phyloP scores from a whole-genome alignment of 1,140 invertebrate species.

The Anthonomus grandis region DNA sequence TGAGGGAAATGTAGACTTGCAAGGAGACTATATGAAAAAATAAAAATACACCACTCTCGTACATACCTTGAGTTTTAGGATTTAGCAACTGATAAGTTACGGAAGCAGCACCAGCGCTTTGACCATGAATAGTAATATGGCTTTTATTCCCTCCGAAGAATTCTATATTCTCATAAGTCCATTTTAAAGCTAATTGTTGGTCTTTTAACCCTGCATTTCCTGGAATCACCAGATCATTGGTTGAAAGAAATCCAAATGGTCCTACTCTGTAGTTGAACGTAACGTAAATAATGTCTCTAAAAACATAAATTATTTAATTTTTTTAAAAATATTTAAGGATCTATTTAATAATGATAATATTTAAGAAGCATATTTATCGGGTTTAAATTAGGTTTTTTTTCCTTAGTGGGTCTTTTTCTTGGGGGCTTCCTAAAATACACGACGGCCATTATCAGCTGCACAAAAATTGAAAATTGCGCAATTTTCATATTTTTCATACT shows the following conservation, averaged over 20 bases:
- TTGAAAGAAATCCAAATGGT: conserved; percentile 25
- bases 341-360: too few relatives aligned
- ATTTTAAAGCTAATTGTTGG: conserved; percentile 24
- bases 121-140: conserved; percentile 21
- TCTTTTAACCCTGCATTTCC: conserved; percentile 29
- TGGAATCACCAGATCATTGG: conserved; percentile 20
- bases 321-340: too few relatives aligned
- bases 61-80: conserved; percentile 5
- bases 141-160: conserved; percentile 21
- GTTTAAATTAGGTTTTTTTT: too few relatives aligned
- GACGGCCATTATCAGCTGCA: too few relatives aligned
- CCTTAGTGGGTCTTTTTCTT: too few relatives aligned
- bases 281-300: conserved; percentile 51
- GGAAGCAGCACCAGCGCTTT: conserved; percentile 28
- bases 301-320: too few relatives aligned
- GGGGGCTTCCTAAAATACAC: too few relatives aligned
- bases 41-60: not conserved
- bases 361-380: too few relatives aligned
- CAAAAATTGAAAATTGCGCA: too few relatives aligned
- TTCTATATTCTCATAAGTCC: conserved; percentile 24
- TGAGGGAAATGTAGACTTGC: not conserved
- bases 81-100: conserved; percentile 26
- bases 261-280: conserved; percentile 36
- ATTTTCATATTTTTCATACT: too few relatives aligned
- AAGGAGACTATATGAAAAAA: not conserved